A percentile compares a stretch with the other conserved stretches of the same genome.
These are phyloP conservation scores for Callionymus lyra DNA, from an alignment of 2,113 vertebrate species.

Conservation along the genomic window DNA sequence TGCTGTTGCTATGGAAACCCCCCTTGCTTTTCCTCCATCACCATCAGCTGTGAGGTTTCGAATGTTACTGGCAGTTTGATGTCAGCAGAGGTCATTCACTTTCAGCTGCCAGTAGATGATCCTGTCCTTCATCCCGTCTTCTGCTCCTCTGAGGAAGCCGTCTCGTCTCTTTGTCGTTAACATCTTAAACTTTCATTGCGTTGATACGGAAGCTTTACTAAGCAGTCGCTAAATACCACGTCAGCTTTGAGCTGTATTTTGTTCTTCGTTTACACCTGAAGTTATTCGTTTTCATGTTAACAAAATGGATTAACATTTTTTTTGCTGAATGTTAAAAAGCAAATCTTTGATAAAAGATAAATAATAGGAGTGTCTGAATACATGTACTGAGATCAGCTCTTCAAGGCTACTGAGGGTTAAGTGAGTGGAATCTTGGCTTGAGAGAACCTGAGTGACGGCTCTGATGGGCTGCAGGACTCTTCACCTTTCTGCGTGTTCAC, in stretches of 20 bases:
- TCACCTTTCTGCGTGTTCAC: constrained; percentile 50
- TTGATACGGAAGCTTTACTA: too few species aligned
- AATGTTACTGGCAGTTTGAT: constrained; percentile 13
- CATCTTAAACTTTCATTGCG: too few species aligned
- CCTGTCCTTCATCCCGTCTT: constrained; percentile 5
- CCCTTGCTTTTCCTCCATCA: constrained; percentile 8
- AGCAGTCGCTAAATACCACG: not conserved
- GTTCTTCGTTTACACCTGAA: too few species aligned
- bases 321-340: not conserved
- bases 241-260: too few species aligned
- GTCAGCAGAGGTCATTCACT: constrained; percentile 15
- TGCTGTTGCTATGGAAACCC: constrained; percentile 37
- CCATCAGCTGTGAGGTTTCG: constrained; percentile 10
- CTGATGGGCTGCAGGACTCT: constrained; percentile 36
- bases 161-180: too few species aligned
- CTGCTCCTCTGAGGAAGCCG: too few species aligned
- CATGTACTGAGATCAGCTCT: not conserved
- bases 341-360: too few species aligned
- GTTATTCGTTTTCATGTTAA: too few species aligned
- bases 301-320: not conserved
- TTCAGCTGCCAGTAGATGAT: constrained; percentile 1
- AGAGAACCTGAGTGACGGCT: constrained; percentile 52
- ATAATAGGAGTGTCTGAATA: too few species aligned
- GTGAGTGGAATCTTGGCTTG: too few species aligned
- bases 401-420: too few species aligned